Evolutionary conservation across 2,797 vertebrate genomes (phyloP).

Genomic region (Hypotaenidia philippensis): DNA sequence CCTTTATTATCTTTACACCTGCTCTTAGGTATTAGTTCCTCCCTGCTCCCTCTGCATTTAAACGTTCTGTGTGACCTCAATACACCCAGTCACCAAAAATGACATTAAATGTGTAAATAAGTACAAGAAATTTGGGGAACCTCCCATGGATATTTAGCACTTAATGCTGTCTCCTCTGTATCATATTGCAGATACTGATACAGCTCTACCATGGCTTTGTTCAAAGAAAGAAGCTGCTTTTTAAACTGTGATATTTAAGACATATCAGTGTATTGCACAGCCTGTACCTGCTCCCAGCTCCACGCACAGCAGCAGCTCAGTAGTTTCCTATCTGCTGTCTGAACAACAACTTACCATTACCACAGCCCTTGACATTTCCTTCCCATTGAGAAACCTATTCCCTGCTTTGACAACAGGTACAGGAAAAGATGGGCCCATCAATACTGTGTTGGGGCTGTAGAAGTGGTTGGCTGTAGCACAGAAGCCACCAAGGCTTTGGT

Average conservation of each 20-base stretch:
- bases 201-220: not conserved
- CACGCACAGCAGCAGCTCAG: not conserved
- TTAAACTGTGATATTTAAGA: not conserved
- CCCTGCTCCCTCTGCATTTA: not conserved
- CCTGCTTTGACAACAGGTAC: not conserved
- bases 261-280: not conserved
- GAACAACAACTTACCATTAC: not conserved
- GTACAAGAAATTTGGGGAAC: not conserved
- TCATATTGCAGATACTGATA: not conserved
- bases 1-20: not conserved
- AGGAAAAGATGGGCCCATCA: not conserved
- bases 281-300: not conserved
- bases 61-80: not conserved
- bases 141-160: not conserved
- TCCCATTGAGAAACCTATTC: not conserved
- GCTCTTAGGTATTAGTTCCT: not conserved
- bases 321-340: not conserved
- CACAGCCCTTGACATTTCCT: not conserved
- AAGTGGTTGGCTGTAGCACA: not conserved
- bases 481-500: not conserved
- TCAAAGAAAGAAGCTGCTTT: not conserved
- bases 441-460: accelerated
- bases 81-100: not conserved
- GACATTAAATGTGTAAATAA: not conserved
- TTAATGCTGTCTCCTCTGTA: not conserved